These are phyloP conservation scores for Alca torda DNA, from an alignment of 2,797 vertebrate species.

Conservation along the genomic window DNA sequence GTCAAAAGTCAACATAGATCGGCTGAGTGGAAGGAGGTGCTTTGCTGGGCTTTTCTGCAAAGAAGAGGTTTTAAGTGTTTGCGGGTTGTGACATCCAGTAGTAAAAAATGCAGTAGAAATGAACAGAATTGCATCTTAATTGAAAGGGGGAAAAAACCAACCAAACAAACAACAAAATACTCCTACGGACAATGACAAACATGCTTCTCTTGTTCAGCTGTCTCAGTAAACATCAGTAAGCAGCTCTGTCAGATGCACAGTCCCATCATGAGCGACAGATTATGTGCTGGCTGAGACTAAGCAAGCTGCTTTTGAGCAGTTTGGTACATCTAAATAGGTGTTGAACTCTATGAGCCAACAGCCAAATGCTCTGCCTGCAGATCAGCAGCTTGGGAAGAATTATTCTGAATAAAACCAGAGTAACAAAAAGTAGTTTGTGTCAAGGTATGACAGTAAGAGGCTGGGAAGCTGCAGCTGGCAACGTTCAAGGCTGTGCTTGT, in stretches of 20 bases:
- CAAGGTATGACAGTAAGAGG: background rate
- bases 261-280: background rate
- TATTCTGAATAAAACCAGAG: background rate
- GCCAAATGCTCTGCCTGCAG: background rate
- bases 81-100: background rate
- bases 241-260: background rate
- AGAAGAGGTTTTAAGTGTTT: background rate
- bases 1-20: rapidly evolving
- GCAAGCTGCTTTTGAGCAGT: background rate
- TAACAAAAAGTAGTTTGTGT: background rate
- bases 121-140: background rate
- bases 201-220: background rate
- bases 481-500: background rate
- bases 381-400: background rate
- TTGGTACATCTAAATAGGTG: background rate
- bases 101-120: background rate
- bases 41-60: background rate
- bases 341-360: background rate
- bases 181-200: background rate
- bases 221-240: background rate
- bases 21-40: background rate
- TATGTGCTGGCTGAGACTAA: background rate
- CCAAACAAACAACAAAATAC: background rate
- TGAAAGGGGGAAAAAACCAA: background rate
- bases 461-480: background rate